Base-by-base conservation (phyloP, 2,888 invertebrate species). In the Andrena flavipes region DNA sequence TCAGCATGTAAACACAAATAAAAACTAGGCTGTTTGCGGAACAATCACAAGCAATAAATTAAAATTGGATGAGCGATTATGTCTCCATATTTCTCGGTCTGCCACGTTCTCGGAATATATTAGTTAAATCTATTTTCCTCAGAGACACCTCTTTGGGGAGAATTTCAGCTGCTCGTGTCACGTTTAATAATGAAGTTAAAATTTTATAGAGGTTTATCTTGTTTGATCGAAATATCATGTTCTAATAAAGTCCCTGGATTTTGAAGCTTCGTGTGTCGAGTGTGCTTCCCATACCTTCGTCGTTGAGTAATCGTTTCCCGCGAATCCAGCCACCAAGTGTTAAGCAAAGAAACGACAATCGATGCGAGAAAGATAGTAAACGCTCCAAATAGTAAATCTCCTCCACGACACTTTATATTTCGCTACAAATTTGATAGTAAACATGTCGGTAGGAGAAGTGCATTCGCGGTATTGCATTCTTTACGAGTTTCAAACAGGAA, bases 401-500 rank as follows among this genome's bases (percentile, higher is more conserved):
- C 56, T 26, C 56, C 23, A 26, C 56, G 20, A 23, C 23, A 7
- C 20, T 35, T 8, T n/a, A 48, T 16, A 26, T 64, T 64, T 42
- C 29, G 48, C 30, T 59, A 48, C 29, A 56, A 68, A 68, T 64
- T 42, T 42, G 42, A 23, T 42, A 6, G 48, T 64, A 64, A 64
- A 64, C 48, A 64, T 64, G 64, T 64, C 64, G 48, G 26, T 20
- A 20, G 59, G 42, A 56, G 60, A 60, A 48, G 60, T 60, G 59
- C 42, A 35, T 60, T 60, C 59, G 69, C 70, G 48, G 42, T 59
- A 42, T 42, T 48, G 70, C 59, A 56, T 70, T 70, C 70, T 70
- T 70, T 70, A 70, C 70, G 70, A 70, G 59, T 60, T 49, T 60
- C 59, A 42, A 70, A 60, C 42, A 70, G 70, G 70, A 48, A 60